Evolutionary conservation across 1,140 invertebrate species (phyloP), one percentile per base, ranked within the genome.

Genomic region (Drosophila albomicans): DNA sequence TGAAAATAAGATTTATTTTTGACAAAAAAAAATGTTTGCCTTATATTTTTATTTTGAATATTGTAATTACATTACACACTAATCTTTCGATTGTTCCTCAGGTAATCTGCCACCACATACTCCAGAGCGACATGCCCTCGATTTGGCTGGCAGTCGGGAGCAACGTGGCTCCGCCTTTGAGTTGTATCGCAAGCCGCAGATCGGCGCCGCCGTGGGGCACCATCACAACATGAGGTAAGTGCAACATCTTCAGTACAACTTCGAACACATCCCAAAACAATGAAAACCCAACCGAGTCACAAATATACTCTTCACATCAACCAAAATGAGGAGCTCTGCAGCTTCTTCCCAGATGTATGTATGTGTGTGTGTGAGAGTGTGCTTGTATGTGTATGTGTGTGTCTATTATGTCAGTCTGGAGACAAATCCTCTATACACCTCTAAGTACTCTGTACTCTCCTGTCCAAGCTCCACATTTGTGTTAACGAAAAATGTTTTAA

Each of bases 81-180:
- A 8, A 38, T 38, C 35, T 38, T 38, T 10, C 10, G 35, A 6
- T 38, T 54, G 28, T 35, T 54, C 30, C 6, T 25, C 32, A 84
- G 92, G 89, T 68, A 92, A 91, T 68, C 65, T 92, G n/a, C 92
- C 92, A 15, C 81, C 91, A 0, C 91, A 91, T 38, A 81, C 89
- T 6, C 87, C 91, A 0, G 91, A 92, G 48, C 87, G 92, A 1
- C 89, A 92, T 72, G 93, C 93, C 35, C 82, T 95, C 32, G 96
- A 97, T 93, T 93, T 97, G 79, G 96, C 96, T 5, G 96, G 97
- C 10, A 96, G 97, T 84, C 95, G 97, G 78, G 97, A 98, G 92
- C 97, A 98, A 91, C 94, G 97, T 51, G 97, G 97, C n/a, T 98
- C 97, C 79, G 98, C 98, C 7, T 99, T 99, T 92, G 98, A 99